Evolutionary conservation across 1,140 invertebrate genomes (phyloP), one percentile per base, ranked within the genome.

Genomic region (Gryon sp.): DNA sequence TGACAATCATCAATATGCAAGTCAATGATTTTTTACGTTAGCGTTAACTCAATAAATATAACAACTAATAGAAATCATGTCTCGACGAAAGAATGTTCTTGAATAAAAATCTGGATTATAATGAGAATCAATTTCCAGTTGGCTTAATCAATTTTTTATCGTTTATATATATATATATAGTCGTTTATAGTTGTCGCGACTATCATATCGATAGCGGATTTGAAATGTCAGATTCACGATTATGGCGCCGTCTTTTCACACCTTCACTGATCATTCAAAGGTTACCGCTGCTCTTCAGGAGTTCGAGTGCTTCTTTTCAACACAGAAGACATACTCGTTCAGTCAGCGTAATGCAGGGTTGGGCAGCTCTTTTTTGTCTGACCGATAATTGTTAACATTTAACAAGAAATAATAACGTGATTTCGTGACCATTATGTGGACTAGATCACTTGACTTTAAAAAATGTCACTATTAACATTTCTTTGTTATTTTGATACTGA

Each of bases 151-250:
- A 16, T 52, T 36, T 22, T 45, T 16, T 11, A 14, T 45, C 48
- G 62, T 45, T n/a, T 65, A 59, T 73, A 50, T 32, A 59, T 59
- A 66, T 65, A 60, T 65, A 59, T 68, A 41, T 48, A 66, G 48
- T 48, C 57, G 63, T 73, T 72, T 77, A 77, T 55, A 12, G 12
- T 46, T 72, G 43, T 62, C 55, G 63, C 76, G 63, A 73, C 50
- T 65, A 63, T 78, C 76, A 52, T 52, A 43, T 2, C 40, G 62
- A 48, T 55, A 65, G 55, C 32, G 40, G 63, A 73, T 78, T 78
- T 78, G 68, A 78, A 78, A 78, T 78, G 76, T 78, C 76, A 78
- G 11, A 20, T 57, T 63, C 57, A 55, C 28, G 50, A 50, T 36
- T 30, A 52, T 34, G 38, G 19, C 15, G 68, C 57, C 41, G 62